These are phyloP conservation scores for Bettongia penicillata DNA, from an alignment of 2,113 vertebrate species.

Conservation along the genomic window DNA sequence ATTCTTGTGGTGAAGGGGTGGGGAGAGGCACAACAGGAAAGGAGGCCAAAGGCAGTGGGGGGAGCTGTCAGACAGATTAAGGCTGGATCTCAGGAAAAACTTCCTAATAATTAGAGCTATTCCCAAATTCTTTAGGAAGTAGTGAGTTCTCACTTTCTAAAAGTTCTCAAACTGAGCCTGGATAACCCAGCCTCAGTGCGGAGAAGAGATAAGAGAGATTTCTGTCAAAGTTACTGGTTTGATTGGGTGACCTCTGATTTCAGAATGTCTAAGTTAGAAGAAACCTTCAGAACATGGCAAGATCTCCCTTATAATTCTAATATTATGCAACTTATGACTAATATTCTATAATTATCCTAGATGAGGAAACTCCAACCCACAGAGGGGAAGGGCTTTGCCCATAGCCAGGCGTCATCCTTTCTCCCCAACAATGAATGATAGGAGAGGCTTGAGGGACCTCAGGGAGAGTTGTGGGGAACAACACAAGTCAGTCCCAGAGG, in stretches of 20 bases:
- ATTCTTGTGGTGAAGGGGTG: not conserved
- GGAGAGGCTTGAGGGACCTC: not conserved
- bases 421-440: not conserved
- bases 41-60: not conserved
- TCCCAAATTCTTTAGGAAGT: not conserved
- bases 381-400: not conserved
- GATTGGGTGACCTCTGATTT: not conserved
- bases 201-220: too few species aligned
- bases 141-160: not conserved
- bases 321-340: not conserved
- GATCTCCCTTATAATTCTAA: not conserved
- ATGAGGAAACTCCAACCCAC: not conserved
- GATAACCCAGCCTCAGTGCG: not conserved
- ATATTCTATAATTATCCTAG: not conserved
- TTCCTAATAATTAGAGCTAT: not conserved
- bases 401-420: not conserved
- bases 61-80: not conserved
- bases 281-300: not conserved
- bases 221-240: too few species aligned
- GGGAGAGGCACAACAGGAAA: not conserved
- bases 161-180: not conserved
- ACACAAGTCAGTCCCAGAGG: not conserved
- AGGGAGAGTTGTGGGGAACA: too few species aligned
- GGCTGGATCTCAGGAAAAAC: not conserved
- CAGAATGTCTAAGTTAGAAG: not conserved